A percentile compares a stretch with the other conserved stretches of the same genome.
Conservation (phyloP, 2,113 vertebrate species). For the Pao palembangensis region DNA sequence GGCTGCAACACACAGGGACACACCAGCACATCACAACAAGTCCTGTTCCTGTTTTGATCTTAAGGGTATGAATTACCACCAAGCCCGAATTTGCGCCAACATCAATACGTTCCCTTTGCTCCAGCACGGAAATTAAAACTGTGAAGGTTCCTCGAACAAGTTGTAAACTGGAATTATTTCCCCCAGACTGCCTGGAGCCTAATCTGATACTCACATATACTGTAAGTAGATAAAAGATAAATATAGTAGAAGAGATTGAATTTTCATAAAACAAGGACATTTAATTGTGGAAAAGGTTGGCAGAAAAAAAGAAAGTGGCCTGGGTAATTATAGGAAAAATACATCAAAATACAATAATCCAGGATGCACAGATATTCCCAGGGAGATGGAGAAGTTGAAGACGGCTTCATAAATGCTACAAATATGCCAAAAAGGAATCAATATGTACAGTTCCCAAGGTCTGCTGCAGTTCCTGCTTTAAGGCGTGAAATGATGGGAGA, state of each 20-base stretch:
- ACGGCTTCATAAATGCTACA: too few relatives aligned
- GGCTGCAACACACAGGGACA: conserved; percentile 54
- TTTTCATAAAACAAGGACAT: conserved; percentile 4
- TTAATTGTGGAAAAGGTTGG: conserved; percentile 4
- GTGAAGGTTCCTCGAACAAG: conserved; percentile 29
- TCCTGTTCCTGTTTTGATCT: neutral
- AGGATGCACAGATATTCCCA: too few relatives aligned
- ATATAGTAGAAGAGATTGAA: conserved; percentile 26
- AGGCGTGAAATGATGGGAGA: too few relatives aligned
- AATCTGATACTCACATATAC: conserved; percentile 54
- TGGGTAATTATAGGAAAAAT: too few relatives aligned
- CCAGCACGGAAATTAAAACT: conserved; percentile 18
- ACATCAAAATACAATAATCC: too few relatives aligned
- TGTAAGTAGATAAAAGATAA: conserved; percentile 29
- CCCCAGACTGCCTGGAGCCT: conserved; percentile 39
- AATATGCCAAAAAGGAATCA: too few relatives aligned
- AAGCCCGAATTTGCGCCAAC: neutral
- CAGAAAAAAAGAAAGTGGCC: neutral
- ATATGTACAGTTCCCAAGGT: too few relatives aligned
- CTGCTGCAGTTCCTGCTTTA: too few relatives aligned
- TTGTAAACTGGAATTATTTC: conserved; percentile 63
- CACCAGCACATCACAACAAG: conserved; percentile 17
- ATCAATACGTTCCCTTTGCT: neutral
- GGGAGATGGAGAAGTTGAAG: too few relatives aligned
- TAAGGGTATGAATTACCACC: neutral